Percentiles rank a stretch among this genome's conserved stretches.
Evolutionary conservation across 1,140 invertebrate genomes (phyloP).

Genomic region (Tenebrio molitor): DNA sequence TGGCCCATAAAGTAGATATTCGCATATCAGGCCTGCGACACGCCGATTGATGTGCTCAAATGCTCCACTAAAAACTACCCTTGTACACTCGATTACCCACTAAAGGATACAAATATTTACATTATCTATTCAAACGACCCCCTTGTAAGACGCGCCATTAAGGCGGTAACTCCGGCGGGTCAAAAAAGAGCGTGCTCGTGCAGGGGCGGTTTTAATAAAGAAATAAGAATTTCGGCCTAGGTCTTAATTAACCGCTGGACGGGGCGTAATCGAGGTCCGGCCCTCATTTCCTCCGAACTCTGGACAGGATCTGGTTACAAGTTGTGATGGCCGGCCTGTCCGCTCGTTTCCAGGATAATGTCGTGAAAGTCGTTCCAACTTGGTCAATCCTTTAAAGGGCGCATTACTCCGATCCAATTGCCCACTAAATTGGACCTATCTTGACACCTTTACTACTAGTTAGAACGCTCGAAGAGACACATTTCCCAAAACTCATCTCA

Average conservation of each 20-base stretch:
- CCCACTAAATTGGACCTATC: conserved; percentile 66
- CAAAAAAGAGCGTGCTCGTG: neutral
- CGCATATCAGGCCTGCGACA: conserved; percentile 64
- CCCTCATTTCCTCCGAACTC: conserved; percentile 27
- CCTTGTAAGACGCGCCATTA: conserved; percentile 30
- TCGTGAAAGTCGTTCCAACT: conserved; percentile 61
- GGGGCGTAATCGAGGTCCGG: conserved; percentile 25
- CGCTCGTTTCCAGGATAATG: conserved; percentile 64
- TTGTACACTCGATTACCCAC: conserved; percentile 56
- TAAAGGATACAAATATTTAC: conserved; percentile 56
- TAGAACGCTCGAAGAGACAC: conserved; percentile 46
- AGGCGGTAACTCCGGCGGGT: neutral
- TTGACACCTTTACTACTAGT: conserved; percentile 65
- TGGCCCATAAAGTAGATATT: conserved; percentile 66
- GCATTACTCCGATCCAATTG: conserved; percentile 66
- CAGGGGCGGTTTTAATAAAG: conserved; percentile 5
- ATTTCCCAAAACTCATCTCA: conserved; percentile 45
- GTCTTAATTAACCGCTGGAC: conserved; percentile 27
- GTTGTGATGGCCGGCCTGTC: conserved; percentile 57
- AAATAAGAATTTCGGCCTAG: conserved; percentile 13
- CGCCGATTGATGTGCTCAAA: conserved; percentile 63
- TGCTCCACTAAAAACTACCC: conserved; percentile 59
- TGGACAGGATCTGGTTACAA: conserved; percentile 39
- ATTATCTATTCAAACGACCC: conserved; percentile 48
- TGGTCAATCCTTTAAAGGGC: conserved; percentile 65